A percentile compares a stretch with the other conserved stretches of the same genome.
Conservation (phyloP, 2,113 vertebrate species). For the Cygnus atratus region DNA sequence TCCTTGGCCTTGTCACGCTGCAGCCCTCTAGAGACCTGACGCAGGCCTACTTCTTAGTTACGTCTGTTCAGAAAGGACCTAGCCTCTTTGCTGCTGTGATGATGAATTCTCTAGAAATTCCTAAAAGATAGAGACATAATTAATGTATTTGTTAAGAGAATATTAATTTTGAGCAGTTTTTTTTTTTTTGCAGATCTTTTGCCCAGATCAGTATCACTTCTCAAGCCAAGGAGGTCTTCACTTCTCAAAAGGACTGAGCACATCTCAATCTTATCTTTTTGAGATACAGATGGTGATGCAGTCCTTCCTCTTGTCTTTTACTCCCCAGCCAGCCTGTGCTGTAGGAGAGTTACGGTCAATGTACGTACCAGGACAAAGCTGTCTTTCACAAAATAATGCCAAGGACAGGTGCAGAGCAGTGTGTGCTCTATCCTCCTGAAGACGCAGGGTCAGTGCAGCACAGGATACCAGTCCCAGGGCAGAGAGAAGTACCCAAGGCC, state of each 20-base stretch:
- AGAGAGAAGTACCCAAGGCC: not conserved
- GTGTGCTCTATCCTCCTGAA: not conserved
- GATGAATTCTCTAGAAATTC: not conserved
- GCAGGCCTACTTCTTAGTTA: not conserved
- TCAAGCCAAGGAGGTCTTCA: not conserved
- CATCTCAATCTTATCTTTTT: not conserved
- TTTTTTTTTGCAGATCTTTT: not conserved
- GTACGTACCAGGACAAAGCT: not conserved
- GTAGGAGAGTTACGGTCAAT: not conserved
- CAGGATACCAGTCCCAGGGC: not conserved
- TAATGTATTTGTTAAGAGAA: not conserved
- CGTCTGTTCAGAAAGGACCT: not conserved
- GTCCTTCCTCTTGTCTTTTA: not conserved
- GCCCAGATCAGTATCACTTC: not conserved
- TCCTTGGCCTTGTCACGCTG: not conserved
- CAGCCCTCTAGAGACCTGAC: fast-evolving
- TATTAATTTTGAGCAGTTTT: not conserved
- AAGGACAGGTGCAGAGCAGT: not conserved
- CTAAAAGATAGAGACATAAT: not conserved
- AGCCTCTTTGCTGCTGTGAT: not conserved
- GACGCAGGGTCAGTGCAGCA: not conserved
- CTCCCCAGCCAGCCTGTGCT: not conserved
- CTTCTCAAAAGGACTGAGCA: not conserved
- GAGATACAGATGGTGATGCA: not conserved
- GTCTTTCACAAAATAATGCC: not conserved